Evolutionary conservation across 1,140 invertebrate species (phyloP).

Genomic region (Colletes latitarsis): DNA sequence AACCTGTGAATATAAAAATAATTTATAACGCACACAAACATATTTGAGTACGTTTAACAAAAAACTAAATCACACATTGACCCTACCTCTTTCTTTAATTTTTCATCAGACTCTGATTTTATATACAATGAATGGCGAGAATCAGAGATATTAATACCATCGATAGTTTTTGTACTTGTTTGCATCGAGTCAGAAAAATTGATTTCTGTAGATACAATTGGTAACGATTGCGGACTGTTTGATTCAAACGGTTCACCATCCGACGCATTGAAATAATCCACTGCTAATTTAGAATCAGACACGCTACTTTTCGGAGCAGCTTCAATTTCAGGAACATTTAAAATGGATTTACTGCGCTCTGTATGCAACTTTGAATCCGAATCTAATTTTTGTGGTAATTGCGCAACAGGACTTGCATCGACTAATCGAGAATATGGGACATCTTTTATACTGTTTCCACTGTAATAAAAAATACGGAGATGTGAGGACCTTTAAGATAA

Average conservation of each 20-base stretch:
- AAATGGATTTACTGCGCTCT: constrained; percentile 84
- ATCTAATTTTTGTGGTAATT: constrained; percentile 85
- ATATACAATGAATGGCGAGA: constrained; percentile 84
- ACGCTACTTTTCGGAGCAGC: constrained; percentile 85
- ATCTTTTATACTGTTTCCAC: constrained; percentile 82
- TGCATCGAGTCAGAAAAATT: constrained; percentile 70
- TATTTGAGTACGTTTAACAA: not conserved
- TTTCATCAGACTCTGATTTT: constrained; percentile 82
- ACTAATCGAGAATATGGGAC: constrained; percentile 90
- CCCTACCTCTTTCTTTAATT: constrained; percentile 78
- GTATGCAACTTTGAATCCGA: constrained; percentile 89
- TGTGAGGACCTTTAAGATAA: not conserved
- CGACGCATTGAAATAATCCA: constrained; percentile 83
- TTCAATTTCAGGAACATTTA: constrained; percentile 82
- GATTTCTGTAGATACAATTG: constrained; percentile 70
- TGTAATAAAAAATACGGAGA: constrained; percentile 56
- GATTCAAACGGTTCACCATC: constrained; percentile 68
- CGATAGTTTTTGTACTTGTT: constrained; percentile 69
- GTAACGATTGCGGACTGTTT: constrained; percentile 72
- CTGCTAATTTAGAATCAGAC: constrained; percentile 91
- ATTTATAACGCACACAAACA: not conserved
- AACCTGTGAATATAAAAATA: constrained; percentile 78
- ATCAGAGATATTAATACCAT: constrained; percentile 82
- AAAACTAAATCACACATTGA: not conserved
- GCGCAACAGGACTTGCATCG: constrained; percentile 83